Conservation (phyloP, 37 sponge, comb jelly and placozoan genomes). For the Amphimedon queenslandica region DNA sequence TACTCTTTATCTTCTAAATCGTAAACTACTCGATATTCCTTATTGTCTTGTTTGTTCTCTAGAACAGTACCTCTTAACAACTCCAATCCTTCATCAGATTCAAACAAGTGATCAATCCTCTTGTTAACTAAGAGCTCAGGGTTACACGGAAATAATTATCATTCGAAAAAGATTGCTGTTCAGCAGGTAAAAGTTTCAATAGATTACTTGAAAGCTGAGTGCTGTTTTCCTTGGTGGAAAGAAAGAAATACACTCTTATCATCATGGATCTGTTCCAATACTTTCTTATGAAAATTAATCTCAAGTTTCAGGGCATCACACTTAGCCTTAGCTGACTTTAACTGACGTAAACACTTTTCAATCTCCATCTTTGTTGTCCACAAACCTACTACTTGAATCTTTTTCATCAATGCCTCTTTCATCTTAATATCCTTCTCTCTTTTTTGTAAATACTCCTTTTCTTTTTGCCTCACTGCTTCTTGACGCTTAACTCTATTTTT, state of each 20-base stretch:
- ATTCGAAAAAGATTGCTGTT: too few species aligned
- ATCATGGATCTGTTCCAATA: conserved; percentile 16
- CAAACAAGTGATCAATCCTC: conserved; percentile 12
- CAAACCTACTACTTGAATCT: conserved; percentile 4
- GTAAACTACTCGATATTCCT: conserved; percentile 5
- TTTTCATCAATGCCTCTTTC: conserved; percentile 21
- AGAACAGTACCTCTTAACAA: neutral
- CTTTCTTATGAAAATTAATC: conserved; percentile 30
- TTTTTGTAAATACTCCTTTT: conserved; percentile 4
- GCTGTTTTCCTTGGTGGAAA: neutral
- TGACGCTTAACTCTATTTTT: conserved; percentile 2
- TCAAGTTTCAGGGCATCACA: conserved; percentile 19
- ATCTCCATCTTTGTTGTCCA: conserved; percentile 11
- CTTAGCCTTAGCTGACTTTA: conserved; percentile 17
- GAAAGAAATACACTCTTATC: conserved; percentile 25
- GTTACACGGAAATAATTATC: too few species aligned
- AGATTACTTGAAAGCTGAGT: neutral
- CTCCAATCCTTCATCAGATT: conserved; percentile 4
- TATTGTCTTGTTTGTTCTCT: neutral
- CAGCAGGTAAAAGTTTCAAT: neutral
- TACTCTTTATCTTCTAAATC: conserved; percentile 7
- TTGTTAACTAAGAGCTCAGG: conserved; percentile 4
- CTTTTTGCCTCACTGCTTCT: neutral
- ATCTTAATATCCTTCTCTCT: neutral
- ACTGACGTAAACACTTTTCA: neutral